phyloP scores from a whole-genome alignment of 2,797 vertebrate genomes.

The Ptychobarbus kaznakovi region DNA sequence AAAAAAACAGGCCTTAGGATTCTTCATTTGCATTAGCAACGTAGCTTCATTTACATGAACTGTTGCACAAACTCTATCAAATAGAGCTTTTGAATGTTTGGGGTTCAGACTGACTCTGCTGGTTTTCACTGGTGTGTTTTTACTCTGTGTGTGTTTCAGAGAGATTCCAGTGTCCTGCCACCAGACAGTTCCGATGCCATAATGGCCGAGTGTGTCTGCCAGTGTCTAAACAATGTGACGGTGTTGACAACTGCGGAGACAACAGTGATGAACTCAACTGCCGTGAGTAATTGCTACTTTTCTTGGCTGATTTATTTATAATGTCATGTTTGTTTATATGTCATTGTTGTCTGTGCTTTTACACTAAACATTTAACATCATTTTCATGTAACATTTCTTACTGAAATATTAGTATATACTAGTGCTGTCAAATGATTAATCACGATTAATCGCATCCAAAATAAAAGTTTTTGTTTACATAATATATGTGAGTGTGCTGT shows the following conservation, averaged over 20 bases:
- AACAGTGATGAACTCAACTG: constrained; percentile 91
- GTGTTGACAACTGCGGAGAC: constrained; percentile 92
- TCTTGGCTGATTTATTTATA: neutral
- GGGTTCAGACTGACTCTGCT: neutral
- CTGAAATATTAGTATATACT: neutral
- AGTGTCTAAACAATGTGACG: constrained; percentile 87
- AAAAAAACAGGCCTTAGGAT: neutral
- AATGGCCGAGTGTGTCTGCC: constrained; percentile 92
- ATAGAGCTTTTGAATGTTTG: neutral
- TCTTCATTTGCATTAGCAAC: neutral
- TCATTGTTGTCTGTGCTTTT: neutral
- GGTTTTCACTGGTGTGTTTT: neutral
- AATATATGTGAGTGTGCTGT: too few species aligned
- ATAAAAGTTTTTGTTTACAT: too few species aligned
- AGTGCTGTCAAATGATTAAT: too few species aligned
- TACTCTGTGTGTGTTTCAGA: constrained; percentile 65
- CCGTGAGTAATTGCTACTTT: constrained; percentile 76
- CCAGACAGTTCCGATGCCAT: constrained; percentile 91
- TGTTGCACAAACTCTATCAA: neutral
- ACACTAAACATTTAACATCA: neutral
- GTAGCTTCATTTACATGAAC: neutral
- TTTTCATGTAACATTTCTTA: neutral
- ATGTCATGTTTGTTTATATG: neutral
- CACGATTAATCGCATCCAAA: too few species aligned
- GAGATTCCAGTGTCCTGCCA: constrained; percentile 91